A percentile compares a stretch with the other conserved stretches of the same genome.
These are phyloP conservation scores for Scaptomyza flava DNA, from an alignment of 2,888 invertebrate genomes.

Conservation along the genomic window DNA sequence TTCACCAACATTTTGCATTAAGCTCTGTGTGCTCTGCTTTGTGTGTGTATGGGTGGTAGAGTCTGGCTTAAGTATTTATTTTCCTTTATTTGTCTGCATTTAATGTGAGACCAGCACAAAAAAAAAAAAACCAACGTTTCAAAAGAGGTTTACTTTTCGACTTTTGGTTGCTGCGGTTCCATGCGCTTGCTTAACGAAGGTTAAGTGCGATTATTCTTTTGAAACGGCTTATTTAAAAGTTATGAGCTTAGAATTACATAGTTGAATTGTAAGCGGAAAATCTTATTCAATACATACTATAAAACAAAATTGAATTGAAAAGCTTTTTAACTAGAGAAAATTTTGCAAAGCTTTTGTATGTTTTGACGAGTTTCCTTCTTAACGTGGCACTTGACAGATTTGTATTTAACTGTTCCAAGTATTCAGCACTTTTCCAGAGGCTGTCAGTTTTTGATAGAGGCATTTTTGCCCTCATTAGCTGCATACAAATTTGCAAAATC, in stretches of 20 bases:
- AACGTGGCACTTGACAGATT: constrained; percentile 36
- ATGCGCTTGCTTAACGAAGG: constrained; percentile 30
- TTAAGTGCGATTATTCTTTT: constrained; percentile 31
- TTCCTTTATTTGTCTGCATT: constrained; percentile 51
- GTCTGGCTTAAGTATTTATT: constrained; percentile 36
- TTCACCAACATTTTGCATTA: constrained; percentile 16
- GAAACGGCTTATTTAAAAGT: constrained; percentile 12
- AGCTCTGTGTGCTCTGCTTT: background rate
- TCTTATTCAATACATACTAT: constrained; percentile 39
- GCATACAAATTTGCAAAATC: background rate
- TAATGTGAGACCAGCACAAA: constrained; percentile 8
- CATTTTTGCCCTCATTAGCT: background rate
- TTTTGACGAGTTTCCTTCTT: background rate
- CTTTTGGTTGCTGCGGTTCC: constrained; percentile 28
- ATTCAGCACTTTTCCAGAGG: background rate
- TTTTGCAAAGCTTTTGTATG: constrained; percentile 14
- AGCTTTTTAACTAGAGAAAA: constrained; percentile 3
- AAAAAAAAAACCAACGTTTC: constrained; percentile 5
- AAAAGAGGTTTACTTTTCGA: constrained; percentile 39
- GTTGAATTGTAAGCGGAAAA: constrained; percentile 1
- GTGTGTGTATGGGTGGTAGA: constrained; percentile 2
- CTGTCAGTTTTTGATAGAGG: background rate
- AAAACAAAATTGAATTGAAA: background rate
- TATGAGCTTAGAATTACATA: constrained; percentile 21
- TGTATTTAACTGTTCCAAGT: constrained; percentile 17